Conservation (phyloP, 2,888 invertebrate genomes). For the Dryocosmus kuriphilus region DNA sequence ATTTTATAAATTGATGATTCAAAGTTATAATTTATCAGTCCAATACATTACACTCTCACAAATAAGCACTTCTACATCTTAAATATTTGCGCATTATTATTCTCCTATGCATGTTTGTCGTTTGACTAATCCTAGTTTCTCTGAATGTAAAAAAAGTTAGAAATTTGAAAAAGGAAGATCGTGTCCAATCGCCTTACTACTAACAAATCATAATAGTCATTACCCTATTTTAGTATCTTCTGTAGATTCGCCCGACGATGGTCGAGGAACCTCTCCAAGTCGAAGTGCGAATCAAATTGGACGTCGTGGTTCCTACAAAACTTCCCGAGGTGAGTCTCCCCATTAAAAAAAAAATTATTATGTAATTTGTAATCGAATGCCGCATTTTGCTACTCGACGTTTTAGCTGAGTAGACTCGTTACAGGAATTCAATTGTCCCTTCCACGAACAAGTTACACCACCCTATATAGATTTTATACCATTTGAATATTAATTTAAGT, state of each 20-base stretch:
- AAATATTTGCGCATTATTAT: background rate
- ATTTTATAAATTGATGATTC: background rate
- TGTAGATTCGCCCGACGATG: conserved; percentile 87
- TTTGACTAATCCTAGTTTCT: background rate
- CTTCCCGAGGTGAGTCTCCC: conserved; percentile 86
- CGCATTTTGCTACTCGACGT: conserved; percentile 36
- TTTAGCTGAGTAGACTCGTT: conserved; percentile 8
- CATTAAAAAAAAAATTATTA: background rate
- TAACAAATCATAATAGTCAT: conserved; percentile 68
- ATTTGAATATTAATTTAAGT: background rate
- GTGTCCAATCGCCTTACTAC: conserved; percentile 41
- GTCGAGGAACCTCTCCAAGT: conserved; percentile 86
- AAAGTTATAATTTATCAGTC: background rate
- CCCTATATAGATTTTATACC: background rate
- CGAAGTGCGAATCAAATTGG: conserved; percentile 84
- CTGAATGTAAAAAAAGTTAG: background rate
- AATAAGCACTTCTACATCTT: background rate
- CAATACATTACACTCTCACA: conserved; percentile 6
- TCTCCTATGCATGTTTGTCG: background rate
- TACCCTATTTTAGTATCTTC: conserved; percentile 77
- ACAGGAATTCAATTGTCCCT: background rate
- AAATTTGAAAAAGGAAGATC: background rate
- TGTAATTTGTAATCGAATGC: conserved; percentile 11
- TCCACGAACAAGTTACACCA: background rate
- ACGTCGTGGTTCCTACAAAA: conserved; percentile 92